These are phyloP conservation scores for Chiridota heheva DNA, from an alignment of 35 echinoderm and acorn worm species.

Conservation along the genomic window DNA sequence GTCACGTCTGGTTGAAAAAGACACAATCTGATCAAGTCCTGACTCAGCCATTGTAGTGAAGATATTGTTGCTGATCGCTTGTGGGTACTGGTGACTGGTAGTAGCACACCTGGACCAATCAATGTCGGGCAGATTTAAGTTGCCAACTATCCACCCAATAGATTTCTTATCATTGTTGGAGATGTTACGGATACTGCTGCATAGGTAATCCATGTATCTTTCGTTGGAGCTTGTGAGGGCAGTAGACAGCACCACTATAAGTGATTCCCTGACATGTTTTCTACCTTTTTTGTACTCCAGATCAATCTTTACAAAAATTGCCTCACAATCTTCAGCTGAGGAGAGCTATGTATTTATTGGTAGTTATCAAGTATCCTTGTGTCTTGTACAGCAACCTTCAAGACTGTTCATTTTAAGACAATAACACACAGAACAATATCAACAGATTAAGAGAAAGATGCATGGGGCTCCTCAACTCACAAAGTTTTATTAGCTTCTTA, in stretches of 20 bases:
- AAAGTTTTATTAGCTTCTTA: no score
- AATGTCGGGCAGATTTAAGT: conserved; percentile 66
- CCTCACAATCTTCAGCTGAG: not conserved
- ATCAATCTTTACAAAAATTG: not conserved
- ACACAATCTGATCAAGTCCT: conserved; percentile 49
- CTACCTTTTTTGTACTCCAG: not conserved
- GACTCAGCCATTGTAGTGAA: conserved; percentile 36
- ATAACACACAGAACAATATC: no score
- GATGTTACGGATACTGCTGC: conserved; percentile 13
- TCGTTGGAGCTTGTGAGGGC: conserved; percentile 37
- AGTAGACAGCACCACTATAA: conserved; percentile 28
- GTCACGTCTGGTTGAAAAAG: conserved; percentile 50
- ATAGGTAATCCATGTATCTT: conserved; percentile 26
- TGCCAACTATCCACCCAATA: conserved; percentile 48
- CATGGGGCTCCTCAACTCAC: no score
- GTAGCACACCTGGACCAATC: conserved; percentile 17
- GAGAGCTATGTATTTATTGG: no score
- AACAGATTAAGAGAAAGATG: no score
- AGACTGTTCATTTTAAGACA: no score
- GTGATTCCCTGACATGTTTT: not conserved
- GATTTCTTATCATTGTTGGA: conserved; percentile 32
- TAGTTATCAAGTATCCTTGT: no score
- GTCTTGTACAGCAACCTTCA: no score
- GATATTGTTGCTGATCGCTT: conserved; percentile 34
- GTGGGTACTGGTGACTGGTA: conserved; percentile 30